Base-by-base conservation (phyloP, 2,888 invertebrate species). In the Galeopsomyia nigrocyanea region DNA sequence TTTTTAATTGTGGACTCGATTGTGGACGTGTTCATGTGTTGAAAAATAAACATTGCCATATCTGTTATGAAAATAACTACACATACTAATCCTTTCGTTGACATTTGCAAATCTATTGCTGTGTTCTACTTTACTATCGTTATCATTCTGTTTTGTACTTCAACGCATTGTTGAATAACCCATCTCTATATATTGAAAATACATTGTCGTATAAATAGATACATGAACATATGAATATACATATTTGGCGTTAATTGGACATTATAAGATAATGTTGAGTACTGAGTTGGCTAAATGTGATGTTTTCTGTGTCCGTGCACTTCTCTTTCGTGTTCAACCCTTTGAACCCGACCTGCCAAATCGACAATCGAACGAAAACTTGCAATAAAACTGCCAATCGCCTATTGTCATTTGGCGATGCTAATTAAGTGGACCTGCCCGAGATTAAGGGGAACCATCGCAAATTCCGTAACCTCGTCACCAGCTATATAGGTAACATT, bases 401-500 rank as follows among this genome's bases (percentile, higher is more conserved):
- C 22, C 56, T 51, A 56, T 68, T 65, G 55, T 63, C 39, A 39
- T 47, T 17, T 58, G 67, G 58, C 53, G 60, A 22, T 47, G 56
- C 50, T 80, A 79, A 96, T 96, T 83, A 83, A 98, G 98, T 97
- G 95, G 97, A 98, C 93, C 94, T 96, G 89, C 97, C 97, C 89
- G 97, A 96, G 92, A 95, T 97, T 90, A 97, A 96, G 91, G 97
- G 97, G 89, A 96, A 96, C 89, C 97, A 97, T 91, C 95, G 96
- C 92, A 98, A 98, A 93, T 99, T 99, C 95, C 94, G 98, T 91
- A 98, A 97, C 89, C 93, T 98, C 91, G 98, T 98, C 90, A 96
- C 97, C 91, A 97, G 97, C 91, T 97, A 97, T 89, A 96, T 98
- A 96, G 98, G 98, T 98, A 97, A 91, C 82, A 81, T 79, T 71